Evolutionary conservation across 2,797 vertebrate genomes (phyloP), one percentile per base, ranked within the genome.

Genomic region (Eulemur albifrons): DNA sequence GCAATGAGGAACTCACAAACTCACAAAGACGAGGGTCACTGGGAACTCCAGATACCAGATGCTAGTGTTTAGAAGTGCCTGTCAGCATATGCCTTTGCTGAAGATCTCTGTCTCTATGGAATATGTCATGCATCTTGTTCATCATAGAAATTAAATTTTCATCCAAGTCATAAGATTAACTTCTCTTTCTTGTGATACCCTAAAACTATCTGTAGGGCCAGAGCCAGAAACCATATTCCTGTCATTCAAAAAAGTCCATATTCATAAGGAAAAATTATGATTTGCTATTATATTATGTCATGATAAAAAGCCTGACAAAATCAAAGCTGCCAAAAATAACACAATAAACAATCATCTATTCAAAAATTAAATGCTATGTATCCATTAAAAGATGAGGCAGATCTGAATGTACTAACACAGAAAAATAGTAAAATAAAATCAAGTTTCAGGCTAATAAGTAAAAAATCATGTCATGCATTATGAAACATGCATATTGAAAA

Each of bases 391-490:
- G 38, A 87, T 75, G 54, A 90, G 38, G 8, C 27, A 45, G 20
- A 67, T 59, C 38, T 90, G 77, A 93, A 79, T 54, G 30, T 59
- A 38, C 32, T 72, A 38, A 5, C 38, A 70, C 8, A 69, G 30
- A 84, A 65, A 88, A 72, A 89, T 87, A 81, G 25, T 91, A 59
- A 88, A 88, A 40, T 79, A 79, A 84, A 88, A 87, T 88, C 27
- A 75, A 48, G 25, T 75, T 54, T 30, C 7, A 52, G 27, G 35
- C 35, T 54, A 82, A 83, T 77, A 70, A 61, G 63, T 77, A 45
- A 65, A 67, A 90, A 67, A 70, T 18, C 43, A 30, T 73, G 1
- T 32, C 23, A 57, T 79, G 7, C 1, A 63, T 23, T 77, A 88
- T 81, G 77, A 88, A 95, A 77, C 10, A 67, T 9, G 17, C 13